Conservation (phyloP, 2,113 vertebrate genomes). For the Scomber colias region DNA sequence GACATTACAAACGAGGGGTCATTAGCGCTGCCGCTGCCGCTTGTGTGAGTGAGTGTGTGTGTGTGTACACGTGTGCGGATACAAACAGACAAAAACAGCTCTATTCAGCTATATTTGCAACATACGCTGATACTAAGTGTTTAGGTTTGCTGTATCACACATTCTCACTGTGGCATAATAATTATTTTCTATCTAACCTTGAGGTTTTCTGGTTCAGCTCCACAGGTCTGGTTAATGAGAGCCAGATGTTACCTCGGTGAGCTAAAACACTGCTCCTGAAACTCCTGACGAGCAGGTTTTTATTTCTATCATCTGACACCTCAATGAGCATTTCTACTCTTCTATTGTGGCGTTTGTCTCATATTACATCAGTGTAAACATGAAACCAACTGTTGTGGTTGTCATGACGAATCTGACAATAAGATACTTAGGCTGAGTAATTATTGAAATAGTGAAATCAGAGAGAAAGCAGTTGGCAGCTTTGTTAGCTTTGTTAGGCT, state of each 20-base stretch:
- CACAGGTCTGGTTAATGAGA: constrained; percentile 80
- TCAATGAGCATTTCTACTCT: not conserved
- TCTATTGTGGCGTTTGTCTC: not conserved
- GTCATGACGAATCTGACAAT: not conserved
- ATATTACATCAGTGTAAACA: not conserved
- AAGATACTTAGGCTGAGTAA: not conserved
- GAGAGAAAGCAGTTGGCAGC: too few species aligned
- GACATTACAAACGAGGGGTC: constrained; percentile 46
- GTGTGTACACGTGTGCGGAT: not conserved
- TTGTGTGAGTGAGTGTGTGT: not conserved
- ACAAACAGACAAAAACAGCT: not conserved
- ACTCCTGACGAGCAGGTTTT: constrained; percentile 61
- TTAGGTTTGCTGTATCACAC: constrained; percentile 40
- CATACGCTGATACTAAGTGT: not conserved
- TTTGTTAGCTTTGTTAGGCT: not conserved
- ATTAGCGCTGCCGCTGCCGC: constrained; percentile 33
- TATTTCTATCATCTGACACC: constrained; percentile 29
- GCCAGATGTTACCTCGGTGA: constrained; percentile 84
- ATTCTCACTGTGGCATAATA: constrained; percentile 12
- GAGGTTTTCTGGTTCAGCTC: constrained; percentile 78
- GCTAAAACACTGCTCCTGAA: constrained; percentile 49
- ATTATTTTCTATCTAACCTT: constrained; percentile 80
- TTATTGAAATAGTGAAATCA: too few species aligned
- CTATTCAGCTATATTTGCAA: not conserved
- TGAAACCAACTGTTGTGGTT: not conserved